These are phyloP conservation scores for Drosophila maculinotata DNA, from an alignment of 2,888 invertebrate species.

Conservation along the genomic window DNA sequence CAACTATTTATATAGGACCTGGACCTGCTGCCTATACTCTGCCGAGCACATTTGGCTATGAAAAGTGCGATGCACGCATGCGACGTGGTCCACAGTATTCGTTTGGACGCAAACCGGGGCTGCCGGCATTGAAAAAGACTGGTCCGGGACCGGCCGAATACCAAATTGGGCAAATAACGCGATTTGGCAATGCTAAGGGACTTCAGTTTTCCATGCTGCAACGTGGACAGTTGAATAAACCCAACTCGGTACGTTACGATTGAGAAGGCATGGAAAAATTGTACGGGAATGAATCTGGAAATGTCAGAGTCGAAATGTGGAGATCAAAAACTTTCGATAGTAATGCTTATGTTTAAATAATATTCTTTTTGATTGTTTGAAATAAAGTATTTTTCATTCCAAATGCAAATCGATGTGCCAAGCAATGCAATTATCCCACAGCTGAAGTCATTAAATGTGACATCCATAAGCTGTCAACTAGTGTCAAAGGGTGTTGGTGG, in stretches of 20 bases:
- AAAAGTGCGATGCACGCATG: constrained; percentile 40
- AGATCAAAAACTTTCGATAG: not conserved
- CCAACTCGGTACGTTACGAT: constrained; percentile 34
- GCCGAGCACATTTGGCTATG: constrained; percentile 56
- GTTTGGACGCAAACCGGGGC: constrained; percentile 40
- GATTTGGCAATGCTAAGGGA: constrained; percentile 50
- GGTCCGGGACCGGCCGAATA: constrained; percentile 66
- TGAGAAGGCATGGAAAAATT: not conserved
- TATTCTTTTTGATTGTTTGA: not conserved
- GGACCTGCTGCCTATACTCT: constrained; percentile 64
- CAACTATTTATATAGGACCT: constrained; percentile 42
- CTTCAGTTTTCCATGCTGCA: constrained; percentile 50
- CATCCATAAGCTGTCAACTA: no score
- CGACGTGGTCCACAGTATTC: constrained; percentile 52
- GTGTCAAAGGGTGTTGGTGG: not conserved
- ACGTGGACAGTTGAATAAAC: constrained; percentile 44
- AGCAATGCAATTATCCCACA: no score
- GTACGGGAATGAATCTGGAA: not conserved
- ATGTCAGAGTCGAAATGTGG: not conserved
- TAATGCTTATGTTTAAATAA: not conserved
- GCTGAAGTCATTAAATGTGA: no score
- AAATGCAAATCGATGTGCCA: no score
- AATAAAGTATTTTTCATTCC: constrained; percentile 10
- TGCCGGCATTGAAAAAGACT: constrained; percentile 17
- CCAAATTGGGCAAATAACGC: constrained; percentile 57